phyloP scores from a whole-genome alignment of 30 jellyfish, hydroid and myxozoan species.

The Hydractinia symbiolongicarpus region DNA sequence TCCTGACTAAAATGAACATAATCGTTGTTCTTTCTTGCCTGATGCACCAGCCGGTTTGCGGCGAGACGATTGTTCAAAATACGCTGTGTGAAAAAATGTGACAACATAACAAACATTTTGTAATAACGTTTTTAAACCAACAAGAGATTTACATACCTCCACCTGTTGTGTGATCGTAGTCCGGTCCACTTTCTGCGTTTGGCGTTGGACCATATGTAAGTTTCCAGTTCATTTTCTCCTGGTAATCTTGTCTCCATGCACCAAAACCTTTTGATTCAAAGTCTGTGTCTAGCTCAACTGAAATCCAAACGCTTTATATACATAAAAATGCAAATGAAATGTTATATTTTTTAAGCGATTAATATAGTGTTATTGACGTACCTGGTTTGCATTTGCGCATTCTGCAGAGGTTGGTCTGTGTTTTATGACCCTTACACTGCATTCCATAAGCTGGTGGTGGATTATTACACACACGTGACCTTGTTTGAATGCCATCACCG shows the following conservation, averaged over 20 bases:
- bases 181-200: slow-evolving; percentile 55
- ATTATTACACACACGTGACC: slow-evolving; percentile 52
- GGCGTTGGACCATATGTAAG: slow-evolving; percentile 42
- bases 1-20: too few species aligned
- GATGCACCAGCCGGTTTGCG: too few species aligned
- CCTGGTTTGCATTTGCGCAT: slow-evolving; percentile 54
- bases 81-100: too few species aligned
- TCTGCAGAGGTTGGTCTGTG: slow-evolving; percentile 47
- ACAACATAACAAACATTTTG: too few species aligned
- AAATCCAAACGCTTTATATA: neutral
- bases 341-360: neutral
- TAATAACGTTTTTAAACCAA: too few species aligned
- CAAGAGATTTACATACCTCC: slow-evolving; percentile 31
- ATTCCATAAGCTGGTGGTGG: slow-evolving; percentile 61
- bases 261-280: slow-evolving; percentile 65
- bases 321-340: neutral
- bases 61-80: too few species aligned
- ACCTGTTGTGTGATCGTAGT: slow-evolving; percentile 63
- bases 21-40: too few species aligned
- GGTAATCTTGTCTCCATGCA: slow-evolving; percentile 52
- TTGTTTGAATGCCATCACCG: slow-evolving; percentile 41
- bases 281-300: slow-evolving; percentile 68
- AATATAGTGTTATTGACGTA: slow-evolving; percentile 1
- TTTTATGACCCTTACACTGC: slow-evolving; percentile 37
- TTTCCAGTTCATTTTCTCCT: slow-evolving; percentile 46